Evolutionary conservation across 2,797 vertebrate genomes (phyloP), one percentile per base, ranked within the genome.

Genomic region (Neosilurus hyrtlii): DNA sequence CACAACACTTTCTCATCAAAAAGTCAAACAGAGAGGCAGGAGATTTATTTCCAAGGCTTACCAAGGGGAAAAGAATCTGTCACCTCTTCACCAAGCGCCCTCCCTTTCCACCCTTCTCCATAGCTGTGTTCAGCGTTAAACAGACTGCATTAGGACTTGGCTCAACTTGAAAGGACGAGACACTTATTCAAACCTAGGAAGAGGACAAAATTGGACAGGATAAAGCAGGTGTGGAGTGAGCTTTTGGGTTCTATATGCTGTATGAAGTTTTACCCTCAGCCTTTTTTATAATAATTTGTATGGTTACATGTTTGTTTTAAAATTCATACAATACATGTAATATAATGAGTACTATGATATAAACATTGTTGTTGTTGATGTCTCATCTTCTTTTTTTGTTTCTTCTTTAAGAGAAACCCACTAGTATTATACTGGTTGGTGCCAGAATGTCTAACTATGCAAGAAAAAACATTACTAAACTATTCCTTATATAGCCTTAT

Each of bases 1-100:
- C 84, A 87, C 88, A 88, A 90, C 89, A 90, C 87, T 90, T 90
- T 89, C 89, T 91, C 89, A 87, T 90, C 89, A 90, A 86, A 89
- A 90, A 91, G 91, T 89, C 90, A 90, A 91, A 90, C 89, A 90
- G 88, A 89, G 86, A 85, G 83, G 80, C 86, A 80, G 74, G 86
- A 89, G 88, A 91, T 91, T 90, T 91, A 91, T 90, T 88, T 89
- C 77, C 70, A 72, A 85, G 85, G 87, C 88, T 89, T 86, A 88
- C 85, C 83, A 72, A 86, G 85, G 86, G 81, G 65, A 86, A 86
- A 81, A 84, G 79, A 88, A 84, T 68, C 84, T 89, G 85, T 84
- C 88, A 88, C 79, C 88, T 83, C 75, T 79, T 76, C 81, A 83
- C 37, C 43, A 37, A 63, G 62, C 67, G 76, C 80, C 68, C 84